These are phyloP conservation scores for Zoanthus sociatus DNA, from an alignment of 92 coral and sea anemone species.

Conservation along the genomic window DNA sequence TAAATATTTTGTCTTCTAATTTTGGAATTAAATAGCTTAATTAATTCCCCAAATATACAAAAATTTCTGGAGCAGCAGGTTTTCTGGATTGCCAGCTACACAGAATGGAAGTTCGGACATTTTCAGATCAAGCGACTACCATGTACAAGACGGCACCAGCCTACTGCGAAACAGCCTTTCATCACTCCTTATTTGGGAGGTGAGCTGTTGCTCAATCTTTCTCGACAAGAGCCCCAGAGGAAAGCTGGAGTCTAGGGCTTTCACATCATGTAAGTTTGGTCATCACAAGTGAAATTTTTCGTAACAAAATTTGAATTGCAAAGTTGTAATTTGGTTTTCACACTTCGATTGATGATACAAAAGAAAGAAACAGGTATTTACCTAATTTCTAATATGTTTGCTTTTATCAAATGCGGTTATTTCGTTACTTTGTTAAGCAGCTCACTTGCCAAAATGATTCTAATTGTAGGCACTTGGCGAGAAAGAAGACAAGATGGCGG, in stretches of 20 bases:
- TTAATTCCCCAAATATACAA: slow-evolving; percentile 23
- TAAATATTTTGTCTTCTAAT: background rate
- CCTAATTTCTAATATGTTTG: background rate
- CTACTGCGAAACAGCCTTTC: slow-evolving; percentile 8
- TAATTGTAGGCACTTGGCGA: background rate
- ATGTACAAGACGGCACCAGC: slow-evolving; percentile 15
- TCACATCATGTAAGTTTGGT: background rate
- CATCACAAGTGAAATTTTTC: slow-evolving; percentile 14
- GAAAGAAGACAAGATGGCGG: background rate
- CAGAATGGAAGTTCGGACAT: slow-evolving; percentile 21
- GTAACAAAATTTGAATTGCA: slow-evolving; percentile 6
- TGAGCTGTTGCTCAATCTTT: slow-evolving; percentile 17
- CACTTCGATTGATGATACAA: slow-evolving; percentile 14
- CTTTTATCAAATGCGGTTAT: slow-evolving; percentile 18
- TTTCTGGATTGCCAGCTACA: slow-evolving; percentile 11
- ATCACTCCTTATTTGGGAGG: slow-evolving; percentile 18
- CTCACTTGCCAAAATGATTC: background rate
- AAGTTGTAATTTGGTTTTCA: slow-evolving; percentile 21
- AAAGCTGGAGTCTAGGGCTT: too few species aligned
- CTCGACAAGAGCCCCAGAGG: slow-evolving; percentile 25
- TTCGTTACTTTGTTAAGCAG: background rate
- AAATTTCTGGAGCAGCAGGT: slow-evolving; percentile 15
- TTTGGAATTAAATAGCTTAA: slow-evolving; percentile 11
- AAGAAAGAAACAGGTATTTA: slow-evolving; percentile 29
- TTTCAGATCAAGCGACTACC: background rate